A percentile compares a stretch with the other conserved stretches of the same genome.
Evolutionary conservation across 1,140 invertebrate species (phyloP).

Genomic region (Drosophila virilis): DNA sequence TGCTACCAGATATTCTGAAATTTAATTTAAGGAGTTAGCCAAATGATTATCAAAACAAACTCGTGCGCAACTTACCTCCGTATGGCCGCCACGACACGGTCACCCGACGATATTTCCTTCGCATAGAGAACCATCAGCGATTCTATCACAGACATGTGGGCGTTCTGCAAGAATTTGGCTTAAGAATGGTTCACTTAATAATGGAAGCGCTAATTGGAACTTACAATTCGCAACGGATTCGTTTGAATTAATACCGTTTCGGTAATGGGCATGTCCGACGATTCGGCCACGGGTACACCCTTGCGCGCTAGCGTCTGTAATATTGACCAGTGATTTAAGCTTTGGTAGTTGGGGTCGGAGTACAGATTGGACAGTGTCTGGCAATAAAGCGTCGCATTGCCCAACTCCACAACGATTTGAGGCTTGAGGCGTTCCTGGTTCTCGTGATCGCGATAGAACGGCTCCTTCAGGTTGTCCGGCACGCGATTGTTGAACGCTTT

Average conservation of each 20-base stretch:
- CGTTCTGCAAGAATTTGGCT: conserved; percentile 88
- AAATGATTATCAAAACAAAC: no score
- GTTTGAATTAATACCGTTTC: conserved; percentile 98
- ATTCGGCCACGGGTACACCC: conserved; percentile 94
- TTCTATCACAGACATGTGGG: conserved; percentile 98
- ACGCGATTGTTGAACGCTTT: conserved; percentile 98
- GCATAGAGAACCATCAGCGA: conserved; percentile 98
- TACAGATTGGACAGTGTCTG: conserved; percentile 98
- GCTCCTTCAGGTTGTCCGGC: conserved; percentile 96
- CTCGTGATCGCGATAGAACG: conserved; percentile 98
- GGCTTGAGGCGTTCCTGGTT: conserved; percentile 97
- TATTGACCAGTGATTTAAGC: conserved; percentile 97
- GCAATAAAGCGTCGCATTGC: conserved; percentile 98
- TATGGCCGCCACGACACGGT: conserved; percentile 94
- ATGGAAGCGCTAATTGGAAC: conserved; percentile 52
- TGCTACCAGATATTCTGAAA: conserved; percentile 79
- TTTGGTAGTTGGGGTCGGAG: conserved; percentile 97
- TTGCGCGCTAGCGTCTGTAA: conserved; percentile 96
- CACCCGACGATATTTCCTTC: conserved; percentile 95
- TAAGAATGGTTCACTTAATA: conserved; percentile 2
- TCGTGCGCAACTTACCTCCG: conserved; percentile 86
- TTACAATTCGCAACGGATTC: conserved; percentile 97
- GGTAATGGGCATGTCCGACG: conserved; percentile 94
- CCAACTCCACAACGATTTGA: conserved; percentile 94
- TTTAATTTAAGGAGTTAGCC: background rate